A percentile compares a stretch with the other conserved stretches of the same genome.
phyloP scores from a whole-genome alignment of 2,113 vertebrate genomes.

The Sciurus niger region DNA sequence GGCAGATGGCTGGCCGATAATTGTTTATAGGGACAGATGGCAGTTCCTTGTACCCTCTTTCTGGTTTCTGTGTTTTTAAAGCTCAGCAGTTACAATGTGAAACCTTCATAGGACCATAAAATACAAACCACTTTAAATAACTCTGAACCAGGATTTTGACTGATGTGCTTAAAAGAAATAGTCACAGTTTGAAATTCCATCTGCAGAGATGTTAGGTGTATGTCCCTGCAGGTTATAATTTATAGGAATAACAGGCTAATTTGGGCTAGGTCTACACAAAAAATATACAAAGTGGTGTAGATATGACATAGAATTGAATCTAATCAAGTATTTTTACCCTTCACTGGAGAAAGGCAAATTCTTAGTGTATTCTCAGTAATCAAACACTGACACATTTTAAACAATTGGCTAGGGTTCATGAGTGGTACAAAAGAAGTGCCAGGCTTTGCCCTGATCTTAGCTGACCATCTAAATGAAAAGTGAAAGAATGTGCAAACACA shows the following conservation, averaged over 20 bases:
- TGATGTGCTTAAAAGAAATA: slow-evolving; percentile 85
- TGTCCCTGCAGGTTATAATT: slow-evolving; percentile 82
- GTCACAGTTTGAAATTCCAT: slow-evolving; percentile 85
- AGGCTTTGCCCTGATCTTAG: background rate
- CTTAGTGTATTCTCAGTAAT: slow-evolving; percentile 1
- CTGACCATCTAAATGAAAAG: background rate
- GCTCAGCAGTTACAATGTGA: slow-evolving; percentile 87
- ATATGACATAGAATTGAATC: slow-evolving; percentile 47
- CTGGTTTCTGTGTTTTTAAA: slow-evolving; percentile 89
- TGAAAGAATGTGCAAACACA: background rate
- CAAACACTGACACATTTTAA: slow-evolving; percentile 2
- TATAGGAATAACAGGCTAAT: slow-evolving; percentile 76
- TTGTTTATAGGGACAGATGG: slow-evolving; percentile 91
- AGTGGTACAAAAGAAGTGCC: background rate
- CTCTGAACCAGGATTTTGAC: slow-evolving; percentile 85
- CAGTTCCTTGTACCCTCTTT: slow-evolving; percentile 88
- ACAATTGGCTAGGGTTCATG: background rate
- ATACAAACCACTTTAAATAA: slow-evolving; percentile 88
- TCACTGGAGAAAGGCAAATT: background rate
- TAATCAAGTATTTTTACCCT: slow-evolving; percentile 26
- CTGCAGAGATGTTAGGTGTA: slow-evolving; percentile 81
- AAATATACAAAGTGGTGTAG: slow-evolving; percentile 37
- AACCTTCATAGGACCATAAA: slow-evolving; percentile 85
- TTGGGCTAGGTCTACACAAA: slow-evolving; percentile 32
- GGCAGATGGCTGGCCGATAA: slow-evolving; percentile 90